Base-by-base conservation (phyloP, 2,113 vertebrate genomes). In the Dromas ardeola region DNA sequence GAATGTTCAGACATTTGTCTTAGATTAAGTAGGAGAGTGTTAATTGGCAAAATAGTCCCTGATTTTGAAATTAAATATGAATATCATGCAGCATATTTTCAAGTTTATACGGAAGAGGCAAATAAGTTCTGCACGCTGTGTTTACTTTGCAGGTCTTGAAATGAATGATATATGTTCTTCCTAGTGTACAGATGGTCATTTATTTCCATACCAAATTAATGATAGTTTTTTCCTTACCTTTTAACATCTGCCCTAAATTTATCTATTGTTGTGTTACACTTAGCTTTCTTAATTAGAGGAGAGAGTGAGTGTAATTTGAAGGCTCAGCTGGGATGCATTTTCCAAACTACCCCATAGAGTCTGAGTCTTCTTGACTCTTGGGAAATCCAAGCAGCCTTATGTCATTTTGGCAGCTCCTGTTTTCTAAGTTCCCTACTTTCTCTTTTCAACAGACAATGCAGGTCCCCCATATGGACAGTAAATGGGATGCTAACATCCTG, bases 1-100 rank as follows among this genome's bases (percentile, higher is more conserved):
- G 71, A 91, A 90, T 69, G 47, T 91, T 91, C 81, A 95, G 83
- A 95, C 81, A 67, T 81, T 95, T 97, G 47, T 59, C 84, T 89
- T 67, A 81, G 63, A 97, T 81, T 84, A 96, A 88, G 89, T 93
- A 94, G 90, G 81, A 95, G 74, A 78, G 92, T 95, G 96, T 92
- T 97, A 96, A 97, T 92, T 95, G 91, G 90, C 55, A 94, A 95
- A 95, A 83, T 15, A 90, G 49, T 79, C 77, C 55, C 61, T 56
- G 50, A 94, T 88, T 96, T 95, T 95, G 30, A 76, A 84, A 87
- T 83, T 74, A 83, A 94, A 52, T 81, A 65, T 27, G 15, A 91
- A 45, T 59, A 71, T 43, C 20, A 61, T 42, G 21, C 1, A 2
- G 55, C 50, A 83, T 65, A 91, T 90, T 96, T 91, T 93, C 81